These are phyloP conservation scores for Botia almorhae DNA, from an alignment of 2,797 vertebrate species.

Conservation along the genomic window DNA sequence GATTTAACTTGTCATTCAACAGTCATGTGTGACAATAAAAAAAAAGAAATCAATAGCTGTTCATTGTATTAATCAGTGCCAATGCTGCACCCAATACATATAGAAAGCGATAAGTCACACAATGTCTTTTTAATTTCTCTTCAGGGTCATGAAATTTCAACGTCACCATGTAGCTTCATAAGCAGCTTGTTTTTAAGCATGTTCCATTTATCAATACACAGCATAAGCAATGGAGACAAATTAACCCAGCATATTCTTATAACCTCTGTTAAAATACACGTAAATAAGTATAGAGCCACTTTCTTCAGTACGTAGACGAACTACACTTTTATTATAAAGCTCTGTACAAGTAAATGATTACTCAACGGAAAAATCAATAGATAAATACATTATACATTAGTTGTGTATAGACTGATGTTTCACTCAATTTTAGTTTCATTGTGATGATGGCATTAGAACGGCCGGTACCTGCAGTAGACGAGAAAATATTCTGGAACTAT, in stretches of 20 bases:
- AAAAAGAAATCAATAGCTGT: not conserved
- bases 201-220: not conserved
- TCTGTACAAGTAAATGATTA: conserved; percentile 25
- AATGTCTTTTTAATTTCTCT: not conserved
- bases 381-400: conserved; percentile 38
- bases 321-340: not conserved
- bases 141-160: not conserved
- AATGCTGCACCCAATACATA: not conserved
- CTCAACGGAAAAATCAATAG: conserved; percentile 27
- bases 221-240: not conserved
- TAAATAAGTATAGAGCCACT: not conserved
- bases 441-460: conserved; percentile 1
- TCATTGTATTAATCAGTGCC: not conserved
- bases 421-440: conserved; percentile 41
- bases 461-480: not conserved
- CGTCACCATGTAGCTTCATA: not conserved
- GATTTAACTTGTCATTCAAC: not conserved
- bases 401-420: conserved; percentile 34
- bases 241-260: not conserved
- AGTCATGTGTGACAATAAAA: not conserved
- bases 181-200: not conserved
- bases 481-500: conserved; percentile 28
- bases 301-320: conserved; percentile 4
- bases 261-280: conserved; percentile 17
- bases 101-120: not conserved